Evolutionary conservation across 2,113 vertebrate genomes (phyloP).

Genomic region (Catharus minimus): DNA sequence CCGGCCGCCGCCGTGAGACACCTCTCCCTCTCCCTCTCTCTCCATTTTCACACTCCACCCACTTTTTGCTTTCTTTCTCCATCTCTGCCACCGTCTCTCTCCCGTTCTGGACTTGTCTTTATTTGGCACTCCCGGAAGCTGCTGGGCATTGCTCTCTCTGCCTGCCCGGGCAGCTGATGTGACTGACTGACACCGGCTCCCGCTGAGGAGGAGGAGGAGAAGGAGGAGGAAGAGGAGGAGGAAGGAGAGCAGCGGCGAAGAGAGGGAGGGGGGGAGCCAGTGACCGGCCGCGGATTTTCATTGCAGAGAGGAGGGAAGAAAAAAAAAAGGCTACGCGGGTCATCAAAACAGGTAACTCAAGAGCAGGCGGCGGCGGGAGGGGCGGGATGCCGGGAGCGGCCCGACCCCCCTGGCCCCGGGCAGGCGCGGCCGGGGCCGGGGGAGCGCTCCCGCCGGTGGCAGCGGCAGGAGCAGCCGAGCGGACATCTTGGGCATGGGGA

Average conservation of each 20-base stretch:
- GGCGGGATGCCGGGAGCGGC: neutral
- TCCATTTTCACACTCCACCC: slow-evolving; percentile 54
- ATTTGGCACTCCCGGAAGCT: slow-evolving; percentile 92
- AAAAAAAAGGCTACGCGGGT: neutral
- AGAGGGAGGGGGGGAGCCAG: neutral
- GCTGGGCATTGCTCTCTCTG: slow-evolving; percentile 64
- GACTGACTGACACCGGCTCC: slow-evolving; percentile 76
- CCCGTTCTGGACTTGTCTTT: slow-evolving; percentile 76
- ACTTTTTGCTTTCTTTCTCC: slow-evolving; percentile 65
- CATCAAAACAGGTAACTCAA: slow-evolving; percentile 59
- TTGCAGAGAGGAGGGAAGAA: neutral
- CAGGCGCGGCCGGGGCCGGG: neutral
- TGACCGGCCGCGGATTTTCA: slow-evolving; percentile 38
- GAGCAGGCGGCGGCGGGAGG: neutral
- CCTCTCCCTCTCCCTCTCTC: slow-evolving; percentile 6
- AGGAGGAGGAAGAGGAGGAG: neutral
- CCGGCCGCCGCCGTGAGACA: neutral
- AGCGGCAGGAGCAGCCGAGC: neutral
- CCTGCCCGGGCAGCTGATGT: slow-evolving; percentile 40
- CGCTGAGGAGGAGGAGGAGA: slow-evolving; percentile 4
- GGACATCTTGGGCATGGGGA: neutral
- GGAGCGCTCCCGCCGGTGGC: neutral
- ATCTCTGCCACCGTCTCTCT: slow-evolving; percentile 51
- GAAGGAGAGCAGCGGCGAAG: neutral
- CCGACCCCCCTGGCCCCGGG: neutral